Evolutionary conservation across 2,113 vertebrate genomes (phyloP), one percentile per base, ranked within the genome.

Genomic region (Bostrychus sinensis): DNA sequence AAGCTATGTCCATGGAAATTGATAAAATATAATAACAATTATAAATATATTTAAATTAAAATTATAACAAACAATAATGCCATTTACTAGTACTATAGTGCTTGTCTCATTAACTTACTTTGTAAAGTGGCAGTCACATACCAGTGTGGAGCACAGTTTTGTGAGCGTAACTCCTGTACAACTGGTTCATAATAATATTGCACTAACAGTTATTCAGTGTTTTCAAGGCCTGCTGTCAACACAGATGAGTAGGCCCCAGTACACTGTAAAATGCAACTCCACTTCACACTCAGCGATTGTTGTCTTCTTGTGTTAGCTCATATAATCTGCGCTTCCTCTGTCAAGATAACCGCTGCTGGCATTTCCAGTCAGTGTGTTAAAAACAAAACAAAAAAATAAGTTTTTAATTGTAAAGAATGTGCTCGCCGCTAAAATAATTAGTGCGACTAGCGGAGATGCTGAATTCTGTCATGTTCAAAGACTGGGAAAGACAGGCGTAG

Each of bases 391-490:
- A 41, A 41, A 42, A 3, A 43, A 46, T 61, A 43, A 54, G 2
- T 11, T 9, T 50, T 42, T 62, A 56, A 32, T 56, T 66, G 56
- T 42, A 41, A 65, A 79, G 16, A 53, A 62, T 74, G 46, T 69
- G 37, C 36, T 62, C 12, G 30, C 72, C 30, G 46, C 51, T 50
- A 26, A 68, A 77, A 72, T 80, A 76, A 80, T 69, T 71, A 55
- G 37, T 56, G 14, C 23, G 12, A 59, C 58, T 70, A 22, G 20
- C 30, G 39, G 48, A 74, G 74, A 75, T 66, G 11, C 14, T 45
- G 65, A 70, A 75, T 69, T 46, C 34, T 66, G 69, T 78, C 20
- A 56, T 61, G 69, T 83, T 81, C 62, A 86, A 76, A 87, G 75
- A 34, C 16, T 14, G 57, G 46, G 28, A 58, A 70, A 58, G 72